phyloP scores from a whole-genome alignment of 2,888 invertebrate genomes.

The Chymomyza procnemis region DNA sequence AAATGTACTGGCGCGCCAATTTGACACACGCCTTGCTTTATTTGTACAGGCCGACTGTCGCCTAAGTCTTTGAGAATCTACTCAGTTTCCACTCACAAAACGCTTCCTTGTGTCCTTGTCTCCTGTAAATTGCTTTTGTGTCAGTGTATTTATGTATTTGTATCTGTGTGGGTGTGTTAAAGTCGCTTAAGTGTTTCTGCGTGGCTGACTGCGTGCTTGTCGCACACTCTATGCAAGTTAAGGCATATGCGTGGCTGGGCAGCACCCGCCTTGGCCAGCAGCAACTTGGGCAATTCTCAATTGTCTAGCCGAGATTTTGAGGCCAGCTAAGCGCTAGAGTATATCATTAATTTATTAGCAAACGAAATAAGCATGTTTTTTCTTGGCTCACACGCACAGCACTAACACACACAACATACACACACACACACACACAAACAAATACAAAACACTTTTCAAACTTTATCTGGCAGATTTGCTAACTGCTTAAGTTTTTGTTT shows the following conservation, averaged over 20 bases:
- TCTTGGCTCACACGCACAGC: slow-evolving; percentile 25
- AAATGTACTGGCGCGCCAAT: slow-evolving; percentile 22
- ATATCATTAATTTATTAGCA: slow-evolving; percentile 73
- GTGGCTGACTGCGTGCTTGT: slow-evolving; percentile 8
- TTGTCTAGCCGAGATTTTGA: slow-evolving; percentile 1
- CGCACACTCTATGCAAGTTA: not conserved
- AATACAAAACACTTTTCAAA: not conserved
- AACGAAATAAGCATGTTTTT: slow-evolving; percentile 59
- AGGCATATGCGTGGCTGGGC: not conserved
- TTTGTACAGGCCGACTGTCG: slow-evolving; percentile 25
- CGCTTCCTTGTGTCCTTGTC: slow-evolving; percentile 2
- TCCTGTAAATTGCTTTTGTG: slow-evolving; percentile 36
- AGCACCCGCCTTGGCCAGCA: not conserved
- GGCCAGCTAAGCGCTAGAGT: slow-evolving; percentile 38
- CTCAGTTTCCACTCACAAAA: not conserved
- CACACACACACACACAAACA: slow-evolving; percentile 17
- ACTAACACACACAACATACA: slow-evolving; percentile 23
- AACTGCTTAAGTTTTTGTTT: not conserved
- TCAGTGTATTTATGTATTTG: not conserved
- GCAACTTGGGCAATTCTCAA: not conserved
- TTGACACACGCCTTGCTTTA: slow-evolving; percentile 20
- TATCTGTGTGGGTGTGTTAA: slow-evolving; percentile 21
- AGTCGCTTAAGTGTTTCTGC: slow-evolving; percentile 57
- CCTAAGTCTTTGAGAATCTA: slow-evolving; percentile 3
- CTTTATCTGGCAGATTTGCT: slow-evolving; percentile 1